These are phyloP conservation scores for Allacma fusca DNA, from an alignment of 2,888 invertebrate genomes.

Conservation along the genomic window DNA sequence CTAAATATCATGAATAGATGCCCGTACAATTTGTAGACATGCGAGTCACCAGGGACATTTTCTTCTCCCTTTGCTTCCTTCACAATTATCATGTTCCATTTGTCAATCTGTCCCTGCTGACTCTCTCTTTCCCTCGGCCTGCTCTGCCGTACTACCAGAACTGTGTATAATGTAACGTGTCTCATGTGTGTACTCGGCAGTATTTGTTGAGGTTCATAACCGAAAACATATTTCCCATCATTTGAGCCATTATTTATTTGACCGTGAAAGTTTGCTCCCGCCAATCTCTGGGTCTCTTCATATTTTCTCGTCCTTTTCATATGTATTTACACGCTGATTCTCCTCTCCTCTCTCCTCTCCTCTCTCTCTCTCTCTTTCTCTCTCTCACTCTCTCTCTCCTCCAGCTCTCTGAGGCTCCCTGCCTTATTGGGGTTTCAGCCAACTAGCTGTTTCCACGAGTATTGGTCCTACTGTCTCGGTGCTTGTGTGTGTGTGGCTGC, in stretches of 20 bases:
- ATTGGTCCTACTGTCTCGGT: neutral
- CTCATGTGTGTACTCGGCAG: too few species aligned
- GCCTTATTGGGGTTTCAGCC: too few species aligned
- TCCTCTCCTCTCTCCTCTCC: neutral
- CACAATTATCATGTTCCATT: constrained; percentile 38
- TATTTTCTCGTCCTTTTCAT: neutral
- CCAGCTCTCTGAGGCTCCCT: neutral
- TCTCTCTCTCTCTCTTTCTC: neutral
- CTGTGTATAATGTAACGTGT: too few species aligned
- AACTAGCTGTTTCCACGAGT: neutral
- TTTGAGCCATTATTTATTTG: constrained; percentile 5
- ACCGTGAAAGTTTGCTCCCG: neutral
- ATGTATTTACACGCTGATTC: neutral
- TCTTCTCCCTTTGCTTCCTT: constrained; percentile 25
- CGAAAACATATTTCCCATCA: constrained; percentile 16
- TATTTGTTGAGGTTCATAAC: constrained; percentile 11
- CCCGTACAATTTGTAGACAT: constrained; percentile 31
- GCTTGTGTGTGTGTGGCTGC: neutral
- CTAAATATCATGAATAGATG: constrained; percentile 41
- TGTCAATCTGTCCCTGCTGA: constrained; percentile 27
- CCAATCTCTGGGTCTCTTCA: constrained; percentile 3
- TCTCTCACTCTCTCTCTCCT: neutral
- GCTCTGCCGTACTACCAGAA: neutral
- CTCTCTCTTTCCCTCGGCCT: neutral
- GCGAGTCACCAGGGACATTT: constrained; percentile 30